Evolutionary conservation across 2,113 vertebrate species (phyloP).

Genomic region (Microcebus lehilahytsara): DNA sequence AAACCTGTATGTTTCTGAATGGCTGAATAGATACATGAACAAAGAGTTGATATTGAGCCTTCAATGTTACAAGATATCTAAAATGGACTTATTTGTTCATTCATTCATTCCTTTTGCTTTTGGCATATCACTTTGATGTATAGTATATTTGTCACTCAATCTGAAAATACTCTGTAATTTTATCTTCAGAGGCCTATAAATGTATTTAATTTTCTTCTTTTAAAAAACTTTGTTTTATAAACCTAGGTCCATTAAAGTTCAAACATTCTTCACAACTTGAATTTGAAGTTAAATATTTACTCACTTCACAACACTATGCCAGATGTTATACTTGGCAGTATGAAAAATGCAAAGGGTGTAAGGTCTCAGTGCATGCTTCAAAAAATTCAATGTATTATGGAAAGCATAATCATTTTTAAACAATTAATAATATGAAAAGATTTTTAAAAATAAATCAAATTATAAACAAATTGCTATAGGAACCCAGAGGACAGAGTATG

Average conservation of each 20-base stretch:
- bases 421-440: background rate
- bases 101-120: slow-evolving; percentile 22
- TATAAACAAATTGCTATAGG: background rate
- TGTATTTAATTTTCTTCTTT: background rate
- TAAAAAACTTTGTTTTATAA: background rate
- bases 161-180: background rate
- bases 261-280: background rate
- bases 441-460: background rate
- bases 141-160: background rate
- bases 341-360: background rate
- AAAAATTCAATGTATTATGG: background rate
- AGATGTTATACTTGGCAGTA: background rate
- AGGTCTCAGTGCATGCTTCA: background rate
- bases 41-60: background rate
- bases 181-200: background rate
- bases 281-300: slow-evolving; percentile 12
- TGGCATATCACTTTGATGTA: background rate
- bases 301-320: background rate
- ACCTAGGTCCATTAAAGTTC: background rate
- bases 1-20: background rate
- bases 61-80: background rate
- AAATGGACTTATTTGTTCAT: background rate
- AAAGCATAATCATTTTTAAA: background rate
- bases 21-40: background rate
- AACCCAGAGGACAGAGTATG: background rate